Base-by-base conservation (phyloP, 2,113 vertebrate species). In the Bothrops jararaca region DNA sequence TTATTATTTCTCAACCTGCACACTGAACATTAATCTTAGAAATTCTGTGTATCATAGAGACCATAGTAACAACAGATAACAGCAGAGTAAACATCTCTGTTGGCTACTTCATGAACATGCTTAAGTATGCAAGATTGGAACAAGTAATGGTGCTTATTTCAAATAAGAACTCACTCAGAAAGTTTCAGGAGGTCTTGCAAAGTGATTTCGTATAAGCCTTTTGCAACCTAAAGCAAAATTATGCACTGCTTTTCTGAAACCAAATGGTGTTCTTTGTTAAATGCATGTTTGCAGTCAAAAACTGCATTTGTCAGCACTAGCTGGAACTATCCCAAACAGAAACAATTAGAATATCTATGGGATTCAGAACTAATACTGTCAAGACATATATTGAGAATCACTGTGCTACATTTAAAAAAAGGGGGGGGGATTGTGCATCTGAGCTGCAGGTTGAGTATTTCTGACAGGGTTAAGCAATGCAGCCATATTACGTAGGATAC, bases 41-140 rank as follows among this genome's bases (percentile, higher is more conserved):
- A 1, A 87, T 60, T 24, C 34, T 23, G 93, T 88, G 91, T 95
- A 96, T 94, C 89, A 95, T 90, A 96, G 60, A 89, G 94, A 95
- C 94, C 91, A 94, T 92, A 96, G 92, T 39, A 96, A 90, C 5
- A 48, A 93, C 90, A 50, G 91, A 93, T 90, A 96, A 91, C 60
- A 85, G 18, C 8, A 34, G 24, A 95, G 89, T 93, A 96, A 93
- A 92, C 54, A 90, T 95, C 95, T 95, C 39, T 95, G 96, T 92
- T 91, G 56, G 87, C 91, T 94, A 86, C 90, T 94, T 94, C 95
- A 94, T 56, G 92, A 92, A 86, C 90, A 23, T 90, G 86, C 91
- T 95, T 94, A 92, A 26, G 52, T 8, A 23, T 80, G 91, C 58
- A 52, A 92, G 93, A 91, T 3, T 60, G 26, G 42, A 26, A n/a